Conservation (phyloP, 2,113 vertebrate species). For the Rhinichthys klamathensis region DNA sequence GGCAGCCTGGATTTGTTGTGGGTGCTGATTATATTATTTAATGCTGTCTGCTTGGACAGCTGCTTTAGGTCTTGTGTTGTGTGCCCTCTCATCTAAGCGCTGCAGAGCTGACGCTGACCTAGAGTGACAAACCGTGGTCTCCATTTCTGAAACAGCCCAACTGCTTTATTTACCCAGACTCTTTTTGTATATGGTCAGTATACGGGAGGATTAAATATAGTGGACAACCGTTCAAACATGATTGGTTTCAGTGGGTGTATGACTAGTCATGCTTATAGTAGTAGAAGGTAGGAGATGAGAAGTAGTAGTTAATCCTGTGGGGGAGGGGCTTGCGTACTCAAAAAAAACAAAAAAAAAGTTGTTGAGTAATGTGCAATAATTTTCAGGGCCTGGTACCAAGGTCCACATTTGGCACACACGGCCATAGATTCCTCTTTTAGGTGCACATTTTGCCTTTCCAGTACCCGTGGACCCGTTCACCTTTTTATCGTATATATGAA, state of each 20-base stretch:
- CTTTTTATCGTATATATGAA: slow-evolving; percentile 26
- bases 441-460: background rate
- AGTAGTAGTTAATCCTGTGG: slow-evolving; percentile 55
- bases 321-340: slow-evolving; percentile 7
- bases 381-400: slow-evolving; percentile 60
- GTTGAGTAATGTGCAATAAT: slow-evolving; percentile 56
- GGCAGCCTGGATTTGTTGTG: slow-evolving; percentile 38
- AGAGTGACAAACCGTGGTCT: slow-evolving; percentile 42
- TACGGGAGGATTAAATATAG: slow-evolving; percentile 36
- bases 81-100: slow-evolving; percentile 19
- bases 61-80: slow-evolving; percentile 23
- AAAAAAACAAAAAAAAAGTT: slow-evolving; percentile 27
- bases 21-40: slow-evolving; percentile 46
- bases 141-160: slow-evolving; percentile 1
- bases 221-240: slow-evolving; percentile 51
- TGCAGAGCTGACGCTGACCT: slow-evolving; percentile 30
- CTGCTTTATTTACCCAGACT: slow-evolving; percentile 21
- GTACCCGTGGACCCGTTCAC: slow-evolving; percentile 16
- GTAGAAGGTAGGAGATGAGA: slow-evolving; percentile 53
- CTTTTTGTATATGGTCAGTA: slow-evolving; percentile 14
- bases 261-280: slow-evolving; percentile 51
- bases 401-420: slow-evolving; percentile 52
- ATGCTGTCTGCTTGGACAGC: slow-evolving; percentile 34
- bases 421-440: slow-evolving; percentile 41
- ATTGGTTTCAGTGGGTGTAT: slow-evolving; percentile 55